phyloP scores from a whole-genome alignment of 2,888 invertebrate species.

The Oligia latruncula region DNA sequence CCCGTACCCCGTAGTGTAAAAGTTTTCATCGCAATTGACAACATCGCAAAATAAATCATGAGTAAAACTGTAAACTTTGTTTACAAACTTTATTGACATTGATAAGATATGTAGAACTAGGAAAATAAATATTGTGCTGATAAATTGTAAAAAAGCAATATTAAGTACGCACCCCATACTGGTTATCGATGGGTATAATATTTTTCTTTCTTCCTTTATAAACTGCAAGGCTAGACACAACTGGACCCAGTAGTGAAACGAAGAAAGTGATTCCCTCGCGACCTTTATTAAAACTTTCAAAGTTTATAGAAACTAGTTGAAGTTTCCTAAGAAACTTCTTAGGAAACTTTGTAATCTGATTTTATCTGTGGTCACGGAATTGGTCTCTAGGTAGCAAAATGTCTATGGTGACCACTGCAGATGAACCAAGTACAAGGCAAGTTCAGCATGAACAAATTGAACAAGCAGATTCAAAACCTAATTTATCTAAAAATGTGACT shows the following conservation, averaged over 20 bases:
- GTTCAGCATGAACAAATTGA: not conserved
- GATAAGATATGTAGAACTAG: not conserved
- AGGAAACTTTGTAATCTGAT: conserved; percentile 32
- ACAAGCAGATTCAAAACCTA: not conserved
- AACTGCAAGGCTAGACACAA: not conserved
- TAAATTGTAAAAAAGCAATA: not conserved
- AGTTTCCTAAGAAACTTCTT: not conserved
- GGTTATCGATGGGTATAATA: not conserved
- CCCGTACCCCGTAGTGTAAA: not conserved
- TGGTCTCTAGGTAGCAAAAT: conserved; percentile 27
- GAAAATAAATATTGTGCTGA: too few species aligned
- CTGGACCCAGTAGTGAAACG: not conserved
- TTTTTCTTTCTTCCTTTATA: not conserved
- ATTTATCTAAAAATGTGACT: not conserved
- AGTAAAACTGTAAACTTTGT: not conserved
- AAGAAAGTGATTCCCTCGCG: conserved; percentile 31
- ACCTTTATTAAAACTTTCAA: conserved; percentile 32
- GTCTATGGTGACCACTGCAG: conserved; percentile 2
- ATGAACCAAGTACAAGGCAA: not conserved
- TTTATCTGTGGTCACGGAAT: conserved; percentile 29
- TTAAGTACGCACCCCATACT: too few species aligned
- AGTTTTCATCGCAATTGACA: too few species aligned
- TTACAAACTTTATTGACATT: not conserved
- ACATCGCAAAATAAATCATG: too few species aligned
- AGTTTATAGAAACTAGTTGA: conserved; percentile 28